These are phyloP conservation scores for Pseudomyrmex flavicornis DNA, from an alignment of 1,140 invertebrate species.

Conservation along the genomic window DNA sequence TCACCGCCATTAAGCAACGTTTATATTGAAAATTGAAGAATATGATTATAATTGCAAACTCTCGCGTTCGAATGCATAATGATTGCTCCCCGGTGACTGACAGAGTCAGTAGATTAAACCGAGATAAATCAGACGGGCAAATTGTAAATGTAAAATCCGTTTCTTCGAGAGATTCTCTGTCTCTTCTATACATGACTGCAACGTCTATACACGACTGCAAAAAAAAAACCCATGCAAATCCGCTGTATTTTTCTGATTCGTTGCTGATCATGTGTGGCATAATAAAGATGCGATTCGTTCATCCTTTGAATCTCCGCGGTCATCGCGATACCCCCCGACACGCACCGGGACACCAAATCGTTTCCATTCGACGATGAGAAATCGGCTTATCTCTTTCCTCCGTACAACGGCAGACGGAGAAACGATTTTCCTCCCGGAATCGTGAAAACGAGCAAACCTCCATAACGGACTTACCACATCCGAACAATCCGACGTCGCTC, in stretches of 20 bases:
- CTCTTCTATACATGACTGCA: not conserved
- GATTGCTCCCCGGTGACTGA: conserved; percentile 9
- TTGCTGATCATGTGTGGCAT: conserved; percentile 35
- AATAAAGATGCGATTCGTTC: conserved; percentile 63
- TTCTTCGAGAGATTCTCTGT: not conserved
- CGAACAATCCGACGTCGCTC: conserved; percentile 67
- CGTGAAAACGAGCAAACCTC: conserved; percentile 65
- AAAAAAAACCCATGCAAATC: conserved; percentile 19
- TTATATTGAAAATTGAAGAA: conserved; percentile 11
- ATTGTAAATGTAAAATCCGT: conserved; percentile 48
- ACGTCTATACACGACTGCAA: not conserved
- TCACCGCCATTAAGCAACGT: not conserved
- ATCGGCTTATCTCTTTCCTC: conserved; percentile 69
- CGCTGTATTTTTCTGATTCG: conserved; percentile 18
- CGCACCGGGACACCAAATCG: conserved; percentile 62
- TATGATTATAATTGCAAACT: conserved; percentile 31
- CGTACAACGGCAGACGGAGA: conserved; percentile 61
- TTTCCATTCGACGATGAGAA: conserved; percentile 69
- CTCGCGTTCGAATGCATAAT: conserved; percentile 21
- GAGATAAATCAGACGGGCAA: conserved; percentile 27
- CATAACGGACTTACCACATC: conserved; percentile 73
- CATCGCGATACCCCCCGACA: conserved; percentile 42
- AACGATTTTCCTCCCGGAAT: conserved; percentile 67
- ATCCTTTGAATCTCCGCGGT: conserved; percentile 33
- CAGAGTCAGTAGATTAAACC: conserved; percentile 31